Conservation (phyloP, 2,888 invertebrate genomes). For the Pogonocherus hispidulus region DNA sequence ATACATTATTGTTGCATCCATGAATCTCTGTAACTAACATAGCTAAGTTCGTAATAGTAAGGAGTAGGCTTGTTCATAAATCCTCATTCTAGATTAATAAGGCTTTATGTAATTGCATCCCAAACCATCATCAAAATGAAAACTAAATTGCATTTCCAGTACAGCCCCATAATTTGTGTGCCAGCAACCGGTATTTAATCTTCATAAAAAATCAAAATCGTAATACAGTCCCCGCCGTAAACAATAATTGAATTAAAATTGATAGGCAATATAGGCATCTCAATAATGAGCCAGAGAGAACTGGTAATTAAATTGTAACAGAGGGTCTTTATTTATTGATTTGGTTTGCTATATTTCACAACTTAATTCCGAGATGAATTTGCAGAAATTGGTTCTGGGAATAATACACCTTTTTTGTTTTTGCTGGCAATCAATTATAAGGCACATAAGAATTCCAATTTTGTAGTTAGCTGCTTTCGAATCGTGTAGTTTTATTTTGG, state of each 20-base stretch:
- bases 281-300: constrained; percentile 31
- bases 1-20: no score
- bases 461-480: no score
- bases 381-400: constrained; percentile 18
- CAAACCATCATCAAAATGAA: constrained; percentile 9
- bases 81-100: background rate
- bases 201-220: constrained; percentile 20
- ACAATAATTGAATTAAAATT: constrained; percentile 34
- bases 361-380: constrained; percentile 32
- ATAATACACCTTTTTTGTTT: constrained; percentile 12
- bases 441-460: constrained; percentile 12
- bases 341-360: constrained; percentile 35
- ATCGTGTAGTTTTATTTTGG: constrained; percentile 16
- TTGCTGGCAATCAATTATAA: constrained; percentile 19
- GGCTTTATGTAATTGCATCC: background rate
- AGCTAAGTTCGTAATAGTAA: background rate
- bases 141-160: constrained; percentile 19
- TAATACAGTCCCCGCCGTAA: constrained; percentile 10
- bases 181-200: constrained; percentile 17
- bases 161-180: constrained; percentile 24
- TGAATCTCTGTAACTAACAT: no score
- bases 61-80: background rate
- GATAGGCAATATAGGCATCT: constrained; percentile 32
- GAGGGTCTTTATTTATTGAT: constrained; percentile 35
- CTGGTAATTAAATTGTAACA: constrained; percentile 28